A percentile compares a stretch with the other conserved stretches of the same genome.
These are phyloP conservation scores for Hemibagrus wyckioides DNA, from an alignment of 2,113 vertebrate genomes.

Conservation along the genomic window DNA sequence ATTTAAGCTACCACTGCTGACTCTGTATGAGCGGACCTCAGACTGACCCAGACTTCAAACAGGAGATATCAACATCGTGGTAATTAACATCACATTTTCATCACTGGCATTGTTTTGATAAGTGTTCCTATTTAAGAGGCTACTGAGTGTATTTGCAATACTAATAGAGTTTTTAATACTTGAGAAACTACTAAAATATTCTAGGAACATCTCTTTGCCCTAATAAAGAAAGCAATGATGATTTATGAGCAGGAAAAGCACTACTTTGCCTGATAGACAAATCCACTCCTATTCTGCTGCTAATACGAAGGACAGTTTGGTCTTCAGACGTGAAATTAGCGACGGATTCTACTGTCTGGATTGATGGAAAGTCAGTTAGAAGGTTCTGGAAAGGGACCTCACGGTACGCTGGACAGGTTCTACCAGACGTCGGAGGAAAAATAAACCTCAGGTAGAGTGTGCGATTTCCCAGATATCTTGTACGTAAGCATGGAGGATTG, in stretches of 20 bases:
- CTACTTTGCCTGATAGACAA: neutral
- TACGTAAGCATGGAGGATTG: too few species aligned
- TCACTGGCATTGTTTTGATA: neutral
- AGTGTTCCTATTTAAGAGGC: neutral
- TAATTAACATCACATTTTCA: constrained; percentile 8
- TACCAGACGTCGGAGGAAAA: too few species aligned
- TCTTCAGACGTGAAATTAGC: too few species aligned
- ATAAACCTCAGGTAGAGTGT: too few species aligned
- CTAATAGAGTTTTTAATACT: neutral
- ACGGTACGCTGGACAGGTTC: too few species aligned
- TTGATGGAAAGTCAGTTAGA: too few species aligned
- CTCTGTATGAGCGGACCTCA: neutral
- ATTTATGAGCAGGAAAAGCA: neutral
- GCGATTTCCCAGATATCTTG: too few species aligned
- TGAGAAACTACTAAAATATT: neutral
- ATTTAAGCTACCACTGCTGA: too few species aligned
- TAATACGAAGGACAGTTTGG: too few species aligned
- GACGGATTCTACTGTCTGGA: too few species aligned
- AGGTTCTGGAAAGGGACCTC: too few species aligned
- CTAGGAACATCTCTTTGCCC: neutral
- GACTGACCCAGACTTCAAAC: neutral
- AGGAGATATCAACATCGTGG: neutral
- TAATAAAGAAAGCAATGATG: neutral
- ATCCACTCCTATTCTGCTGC: neutral
- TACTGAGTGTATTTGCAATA: neutral